Percentiles rank a stretch among this genome's conserved stretches.
phyloP scores from a whole-genome alignment of 2,888 invertebrate species.

The Yponomeuta evonymella region DNA sequence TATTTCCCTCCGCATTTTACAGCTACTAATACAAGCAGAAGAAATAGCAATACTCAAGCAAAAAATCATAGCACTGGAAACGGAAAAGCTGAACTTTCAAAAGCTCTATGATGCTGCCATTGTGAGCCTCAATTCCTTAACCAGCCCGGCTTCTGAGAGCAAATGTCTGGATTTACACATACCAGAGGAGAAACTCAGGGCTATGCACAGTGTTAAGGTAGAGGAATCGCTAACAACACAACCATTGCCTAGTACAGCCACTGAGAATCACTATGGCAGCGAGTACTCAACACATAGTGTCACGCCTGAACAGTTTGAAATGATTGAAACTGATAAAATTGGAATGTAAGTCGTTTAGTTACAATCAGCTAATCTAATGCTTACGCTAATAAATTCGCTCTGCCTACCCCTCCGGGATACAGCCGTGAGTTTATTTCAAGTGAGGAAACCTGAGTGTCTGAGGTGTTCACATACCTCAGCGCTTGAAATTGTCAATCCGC shows the following conservation, averaged over 20 bases:
- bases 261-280: slow-evolving; percentile 70
- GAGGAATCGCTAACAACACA: slow-evolving; percentile 38
- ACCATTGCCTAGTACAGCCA: slow-evolving; percentile 60
- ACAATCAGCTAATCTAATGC: slow-evolving; percentile 16
- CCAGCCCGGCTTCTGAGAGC: slow-evolving; percentile 58
- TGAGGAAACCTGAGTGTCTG: no score
- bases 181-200: slow-evolving; percentile 46
- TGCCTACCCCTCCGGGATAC: no score
- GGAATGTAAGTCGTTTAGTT: slow-evolving; percentile 43
- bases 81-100: slow-evolving; percentile 76
- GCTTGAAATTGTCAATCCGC: no score
- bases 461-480: no score
- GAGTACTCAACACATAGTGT: slow-evolving; percentile 71
- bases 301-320: slow-evolving; percentile 79
- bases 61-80: slow-evolving; percentile 70
- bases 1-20: slow-evolving; percentile 15
- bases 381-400: neutral
- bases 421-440: no score
- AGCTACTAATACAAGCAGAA: slow-evolving; percentile 68
- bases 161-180: slow-evolving; percentile 53
- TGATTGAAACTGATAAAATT: slow-evolving; percentile 74
- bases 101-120: slow-evolving; percentile 70
- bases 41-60: slow-evolving; percentile 75
- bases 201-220: slow-evolving; percentile 28
- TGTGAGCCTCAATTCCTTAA: slow-evolving; percentile 64